Evolutionary conservation across 2,113 vertebrate genomes (phyloP).

Genomic region (Crypturellus undulatus): DNA sequence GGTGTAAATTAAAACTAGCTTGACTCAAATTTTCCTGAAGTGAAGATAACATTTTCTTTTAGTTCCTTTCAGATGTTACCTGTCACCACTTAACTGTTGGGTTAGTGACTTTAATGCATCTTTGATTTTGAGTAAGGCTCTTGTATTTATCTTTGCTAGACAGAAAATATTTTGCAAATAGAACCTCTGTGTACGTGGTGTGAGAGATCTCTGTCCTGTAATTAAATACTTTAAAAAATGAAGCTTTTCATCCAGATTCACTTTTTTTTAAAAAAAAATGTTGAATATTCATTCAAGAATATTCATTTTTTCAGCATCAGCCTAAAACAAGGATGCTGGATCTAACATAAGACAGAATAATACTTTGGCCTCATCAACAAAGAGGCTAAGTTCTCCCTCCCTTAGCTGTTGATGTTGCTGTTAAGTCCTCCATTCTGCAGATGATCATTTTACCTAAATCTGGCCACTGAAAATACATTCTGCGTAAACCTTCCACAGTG

Average conservation of each 20-base stretch:
- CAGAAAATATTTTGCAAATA: fast-evolving
- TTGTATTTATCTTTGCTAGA: neutral
- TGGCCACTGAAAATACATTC: neutral
- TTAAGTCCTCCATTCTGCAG: neutral
- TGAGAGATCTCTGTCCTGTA: neutral
- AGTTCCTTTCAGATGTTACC: neutral
- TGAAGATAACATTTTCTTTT: fast-evolving
- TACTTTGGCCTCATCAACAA: neutral
- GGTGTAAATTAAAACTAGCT: neutral
- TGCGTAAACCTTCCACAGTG: neutral
- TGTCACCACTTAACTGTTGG: neutral
- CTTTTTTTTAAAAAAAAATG: neutral
- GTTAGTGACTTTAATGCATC: fast-evolving
- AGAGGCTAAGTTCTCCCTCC: neutral
- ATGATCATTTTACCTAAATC: neutral
- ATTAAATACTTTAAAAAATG: neutral
- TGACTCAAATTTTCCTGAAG: neutral
- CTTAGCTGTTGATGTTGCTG: neutral
- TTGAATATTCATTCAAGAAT: neutral
- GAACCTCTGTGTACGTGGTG: neutral
- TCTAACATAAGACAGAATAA: neutral
- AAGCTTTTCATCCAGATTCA: neutral
- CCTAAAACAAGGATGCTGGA: neutral
- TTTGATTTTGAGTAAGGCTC: neutral
- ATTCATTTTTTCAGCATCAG: neutral